Conservation (phyloP, 2,888 invertebrate genomes). For the Sylvicola fuscatus region DNA sequence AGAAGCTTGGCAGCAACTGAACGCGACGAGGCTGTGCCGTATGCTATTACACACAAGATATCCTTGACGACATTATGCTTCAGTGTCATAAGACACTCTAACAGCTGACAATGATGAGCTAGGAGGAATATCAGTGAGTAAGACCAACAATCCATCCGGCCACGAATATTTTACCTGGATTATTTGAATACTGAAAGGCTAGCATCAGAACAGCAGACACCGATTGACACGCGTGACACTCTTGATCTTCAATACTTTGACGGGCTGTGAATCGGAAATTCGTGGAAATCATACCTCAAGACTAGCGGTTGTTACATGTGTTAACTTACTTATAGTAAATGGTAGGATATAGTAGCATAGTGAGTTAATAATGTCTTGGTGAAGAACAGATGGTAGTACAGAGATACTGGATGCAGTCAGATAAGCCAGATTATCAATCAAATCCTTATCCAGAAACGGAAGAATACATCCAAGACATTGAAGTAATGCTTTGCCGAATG, state of each 20-base stretch:
- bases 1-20: constrained; percentile 92
- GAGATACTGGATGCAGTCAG: constrained; percentile 86
- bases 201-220: constrained; percentile 91
- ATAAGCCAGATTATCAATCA: constrained; percentile 89
- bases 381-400: constrained; percentile 71
- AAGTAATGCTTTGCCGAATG: constrained; percentile 80
- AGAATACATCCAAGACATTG: constrained; percentile 88
- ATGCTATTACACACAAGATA: constrained; percentile 85
- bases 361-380: constrained; percentile 87
- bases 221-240: constrained; percentile 64
- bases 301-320: constrained; percentile 3
- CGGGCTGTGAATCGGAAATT: constrained; percentile 37
- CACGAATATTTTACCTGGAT: constrained; percentile 42
- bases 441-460: constrained; percentile 89
- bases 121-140: not conserved
- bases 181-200: constrained; percentile 89
- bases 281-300: no score
- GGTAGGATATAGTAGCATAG: constrained; percentile 92
- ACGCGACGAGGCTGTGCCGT: constrained; percentile 83
- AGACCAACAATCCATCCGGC: not conserved
- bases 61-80: constrained; percentile 83
- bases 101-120: constrained; percentile 91
- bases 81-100: constrained; percentile 90
- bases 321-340: constrained; percentile 71
- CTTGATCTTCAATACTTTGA: constrained; percentile 43